phyloP scores from a whole-genome alignment of 2,797 vertebrate species.

The Tangara arthus region DNA sequence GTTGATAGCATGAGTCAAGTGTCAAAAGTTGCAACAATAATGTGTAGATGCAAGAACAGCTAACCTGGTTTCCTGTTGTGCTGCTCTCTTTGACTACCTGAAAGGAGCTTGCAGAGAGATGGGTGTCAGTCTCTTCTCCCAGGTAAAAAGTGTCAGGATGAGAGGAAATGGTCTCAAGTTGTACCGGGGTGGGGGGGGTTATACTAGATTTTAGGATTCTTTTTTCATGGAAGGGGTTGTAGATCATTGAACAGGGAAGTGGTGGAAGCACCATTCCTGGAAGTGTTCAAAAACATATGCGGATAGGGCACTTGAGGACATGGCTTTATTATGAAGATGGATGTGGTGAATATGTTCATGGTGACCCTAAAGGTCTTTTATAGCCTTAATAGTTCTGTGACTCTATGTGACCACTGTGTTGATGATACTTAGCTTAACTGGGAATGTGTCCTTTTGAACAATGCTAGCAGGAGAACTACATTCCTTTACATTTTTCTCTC shows the following conservation, averaged over 20 bases:
- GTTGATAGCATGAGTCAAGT: not conserved
- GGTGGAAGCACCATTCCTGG: not conserved
- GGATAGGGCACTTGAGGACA: not conserved
- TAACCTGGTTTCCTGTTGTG: not conserved
- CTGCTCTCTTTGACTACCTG: not conserved
- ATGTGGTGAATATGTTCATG: not conserved
- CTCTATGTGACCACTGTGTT: not conserved
- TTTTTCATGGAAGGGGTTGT: not conserved
- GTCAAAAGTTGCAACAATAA: not conserved
- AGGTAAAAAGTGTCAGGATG: not conserved
- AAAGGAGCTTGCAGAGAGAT: not conserved
- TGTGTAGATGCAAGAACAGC: not conserved
- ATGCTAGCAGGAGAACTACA: not conserved
- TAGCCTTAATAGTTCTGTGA: not conserved
- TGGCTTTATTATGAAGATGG: not conserved
- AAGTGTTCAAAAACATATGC: not conserved
- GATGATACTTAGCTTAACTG: not conserved
- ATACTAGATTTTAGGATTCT: not conserved
- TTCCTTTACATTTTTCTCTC: not conserved
- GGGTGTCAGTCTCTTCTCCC: not conserved
- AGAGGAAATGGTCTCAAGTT: not conserved
- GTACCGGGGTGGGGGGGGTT: fast-evolving
- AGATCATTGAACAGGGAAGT: not conserved
- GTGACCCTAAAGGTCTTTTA: not conserved
- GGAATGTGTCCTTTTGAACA: not conserved